A percentile compares a stretch with the other conserved stretches of the same genome.
Conservation (phyloP, 2,888 invertebrate genomes). For the Hypercompe scribonia region DNA sequence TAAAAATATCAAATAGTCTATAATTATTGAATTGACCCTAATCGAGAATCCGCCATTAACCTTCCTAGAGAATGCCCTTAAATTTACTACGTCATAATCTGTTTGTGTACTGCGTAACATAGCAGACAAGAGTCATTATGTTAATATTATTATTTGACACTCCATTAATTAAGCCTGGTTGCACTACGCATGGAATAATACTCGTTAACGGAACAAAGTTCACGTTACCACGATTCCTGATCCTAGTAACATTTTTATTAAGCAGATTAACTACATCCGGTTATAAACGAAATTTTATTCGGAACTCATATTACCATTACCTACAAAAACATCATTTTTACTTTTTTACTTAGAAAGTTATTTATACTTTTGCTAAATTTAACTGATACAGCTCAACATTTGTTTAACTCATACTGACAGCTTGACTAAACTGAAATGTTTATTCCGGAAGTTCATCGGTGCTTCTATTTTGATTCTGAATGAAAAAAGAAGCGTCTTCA, state of each 20-base stretch:
- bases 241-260: conserved; percentile 49
- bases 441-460: background rate
- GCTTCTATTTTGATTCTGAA: background rate
- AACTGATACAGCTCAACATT: background rate
- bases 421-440: background rate
- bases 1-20: background rate
- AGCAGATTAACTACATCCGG: conserved; percentile 41
- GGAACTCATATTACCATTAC: conserved; percentile 29
- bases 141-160: conserved; percentile 9
- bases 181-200: conserved; percentile 19
- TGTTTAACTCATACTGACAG: background rate
- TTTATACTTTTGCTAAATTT: background rate
- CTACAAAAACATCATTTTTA: conserved; percentile 13
- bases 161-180: conserved; percentile 12
- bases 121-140: background rate
- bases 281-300: conserved; percentile 32
- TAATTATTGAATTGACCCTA: background rate
- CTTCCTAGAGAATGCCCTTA: background rate
- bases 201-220: conserved; percentile 40
- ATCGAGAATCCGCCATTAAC: background rate
- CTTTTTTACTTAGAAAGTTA: background rate
- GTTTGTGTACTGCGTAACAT: background rate
- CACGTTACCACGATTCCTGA: conserved; percentile 33
- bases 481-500: background rate
- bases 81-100: background rate